Conservation (phyloP, 2,888 invertebrate species). For the Theodoxus fluviatilis region DNA sequence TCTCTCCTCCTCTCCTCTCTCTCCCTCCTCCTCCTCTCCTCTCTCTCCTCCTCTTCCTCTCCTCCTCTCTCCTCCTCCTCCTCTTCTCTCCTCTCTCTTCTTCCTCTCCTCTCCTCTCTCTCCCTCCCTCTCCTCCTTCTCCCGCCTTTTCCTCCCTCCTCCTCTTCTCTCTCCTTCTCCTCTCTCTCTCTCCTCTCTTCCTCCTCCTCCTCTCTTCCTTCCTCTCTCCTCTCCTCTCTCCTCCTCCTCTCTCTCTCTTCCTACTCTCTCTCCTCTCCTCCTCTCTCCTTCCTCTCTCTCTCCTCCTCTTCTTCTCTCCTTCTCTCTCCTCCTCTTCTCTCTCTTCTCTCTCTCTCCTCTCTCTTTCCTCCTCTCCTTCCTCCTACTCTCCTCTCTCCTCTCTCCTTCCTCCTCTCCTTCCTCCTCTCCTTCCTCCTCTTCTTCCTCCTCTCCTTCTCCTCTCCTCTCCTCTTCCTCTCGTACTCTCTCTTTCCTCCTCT, state of each 20-base stretch:
- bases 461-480: background rate
- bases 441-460: background rate
- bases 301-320: background rate
- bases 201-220: background rate
- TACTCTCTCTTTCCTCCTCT: background rate
- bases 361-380: background rate
- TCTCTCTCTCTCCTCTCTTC: background rate
- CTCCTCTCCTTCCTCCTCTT: background rate
- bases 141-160: background rate
- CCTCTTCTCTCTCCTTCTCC: background rate
- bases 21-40: background rate
- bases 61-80: background rate
- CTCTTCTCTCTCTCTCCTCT: background rate
- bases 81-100: background rate
- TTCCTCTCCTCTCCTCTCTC: background rate
- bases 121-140: background rate
- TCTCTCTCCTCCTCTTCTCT: conserved; percentile 1
- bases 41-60: background rate
- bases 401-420: background rate
- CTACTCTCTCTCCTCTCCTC: background rate
- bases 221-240: background rate
- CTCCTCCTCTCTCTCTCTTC: background rate
- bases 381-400: background rate
- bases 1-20: background rate
- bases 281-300: background rate